Evolutionary conservation across 2,888 invertebrate species (phyloP).

Genomic region (Ganaspis brasiliensis): DNA sequence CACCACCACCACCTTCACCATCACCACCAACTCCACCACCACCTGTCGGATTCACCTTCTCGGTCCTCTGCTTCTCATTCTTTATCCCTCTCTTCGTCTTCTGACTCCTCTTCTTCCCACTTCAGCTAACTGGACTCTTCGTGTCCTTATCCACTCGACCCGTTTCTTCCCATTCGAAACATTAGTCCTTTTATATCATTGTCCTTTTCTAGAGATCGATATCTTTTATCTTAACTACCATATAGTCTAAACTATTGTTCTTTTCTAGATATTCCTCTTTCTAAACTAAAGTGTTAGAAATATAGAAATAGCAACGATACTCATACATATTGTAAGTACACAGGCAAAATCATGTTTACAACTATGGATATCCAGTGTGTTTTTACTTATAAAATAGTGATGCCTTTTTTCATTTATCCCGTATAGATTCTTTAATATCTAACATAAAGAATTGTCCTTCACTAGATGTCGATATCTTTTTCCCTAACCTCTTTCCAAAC

Average conservation of each 20-base stretch:
- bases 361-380: no score
- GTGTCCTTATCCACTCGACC: constrained; percentile 54
- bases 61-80: constrained; percentile 47
- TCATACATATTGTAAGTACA: no score
- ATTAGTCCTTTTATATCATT: constrained; percentile 23
- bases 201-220: no score
- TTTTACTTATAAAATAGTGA: no score
- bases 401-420: no score
- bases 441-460: no score
- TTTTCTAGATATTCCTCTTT: background rate
- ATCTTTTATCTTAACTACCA: background rate
- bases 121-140: constrained; percentile 57
- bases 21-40: constrained; percentile 71
- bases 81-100: constrained; percentile 54
- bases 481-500: no score
- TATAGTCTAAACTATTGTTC: background rate
- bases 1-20: constrained; percentile 80
- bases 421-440: no score
- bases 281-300: no score
- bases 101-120: constrained; percentile 45
- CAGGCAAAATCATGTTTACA: no score
- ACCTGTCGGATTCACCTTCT: constrained; percentile 49
- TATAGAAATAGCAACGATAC: no score
- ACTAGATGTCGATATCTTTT: no score
- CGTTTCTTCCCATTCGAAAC: constrained; percentile 22